phyloP scores from a whole-genome alignment of 2,888 invertebrate species.

The Fragum sueziense region DNA sequence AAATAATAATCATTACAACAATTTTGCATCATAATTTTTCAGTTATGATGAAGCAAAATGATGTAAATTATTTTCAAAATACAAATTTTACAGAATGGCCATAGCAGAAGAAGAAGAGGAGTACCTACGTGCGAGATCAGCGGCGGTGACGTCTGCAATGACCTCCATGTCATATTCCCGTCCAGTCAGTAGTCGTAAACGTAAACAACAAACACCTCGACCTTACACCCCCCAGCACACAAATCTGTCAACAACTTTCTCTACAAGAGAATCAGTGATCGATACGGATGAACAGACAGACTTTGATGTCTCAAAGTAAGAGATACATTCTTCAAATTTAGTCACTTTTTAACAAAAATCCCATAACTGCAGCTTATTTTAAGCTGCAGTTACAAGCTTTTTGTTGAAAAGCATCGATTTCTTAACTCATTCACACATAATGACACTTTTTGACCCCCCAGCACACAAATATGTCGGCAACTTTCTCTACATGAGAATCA shows the following conservation, averaged over 20 bases:
- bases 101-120: slow-evolving; percentile 54
- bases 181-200: slow-evolving; percentile 60
- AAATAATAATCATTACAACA: neutral
- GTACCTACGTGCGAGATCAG: slow-evolving; percentile 49
- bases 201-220: slow-evolving; percentile 66
- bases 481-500: slow-evolving; percentile 45
- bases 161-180: slow-evolving; percentile 47
- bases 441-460: too few species aligned
- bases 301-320: slow-evolving; percentile 47
- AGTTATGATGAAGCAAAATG: too few species aligned
- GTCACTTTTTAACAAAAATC: neutral
- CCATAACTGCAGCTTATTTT: too few species aligned
- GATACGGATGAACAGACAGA: slow-evolving; percentile 42
- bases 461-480: slow-evolving; percentile 68
- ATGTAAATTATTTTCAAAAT: too few species aligned
- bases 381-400: too few species aligned
- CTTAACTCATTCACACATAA: too few species aligned
- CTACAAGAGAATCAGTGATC: slow-evolving; percentile 36
- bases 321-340: slow-evolving; percentile 1
- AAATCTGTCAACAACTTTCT: slow-evolving; percentile 61
- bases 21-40: too few species aligned
- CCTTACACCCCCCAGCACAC: slow-evolving; percentile 79
- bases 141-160: slow-evolving; percentile 49
- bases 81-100: slow-evolving; percentile 54
- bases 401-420: too few species aligned